Percentiles rank a stretch among this genome's conserved stretches.
phyloP scores from a whole-genome alignment of 2,797 vertebrate genomes.

The Denticeps clupeoides region DNA sequence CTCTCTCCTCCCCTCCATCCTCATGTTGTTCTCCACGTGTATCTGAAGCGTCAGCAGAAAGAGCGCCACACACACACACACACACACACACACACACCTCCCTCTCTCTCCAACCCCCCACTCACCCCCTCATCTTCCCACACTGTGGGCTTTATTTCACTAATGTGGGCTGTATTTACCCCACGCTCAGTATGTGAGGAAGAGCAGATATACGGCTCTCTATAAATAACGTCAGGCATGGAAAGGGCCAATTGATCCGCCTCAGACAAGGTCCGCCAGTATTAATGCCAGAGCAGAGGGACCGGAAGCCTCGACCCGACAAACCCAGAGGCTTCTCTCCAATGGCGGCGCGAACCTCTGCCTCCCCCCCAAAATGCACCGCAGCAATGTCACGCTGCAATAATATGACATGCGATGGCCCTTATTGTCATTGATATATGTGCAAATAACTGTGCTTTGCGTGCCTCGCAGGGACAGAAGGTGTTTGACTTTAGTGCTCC shows the following conservation, averaged over 20 bases:
- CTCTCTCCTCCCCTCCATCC: constrained; percentile 1
- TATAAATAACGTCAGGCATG: constrained; percentile 73
- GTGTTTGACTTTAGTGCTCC: constrained; percentile 38
- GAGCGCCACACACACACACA: constrained; percentile 41
- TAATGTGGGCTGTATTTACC: constrained; percentile 72
- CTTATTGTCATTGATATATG: constrained; percentile 7
- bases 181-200: constrained; percentile 73
- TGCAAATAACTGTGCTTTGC: constrained; percentile 32
- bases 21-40: constrained; percentile 38
- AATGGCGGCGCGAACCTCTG: background rate
- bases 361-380: background rate
- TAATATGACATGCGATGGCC: constrained; percentile 4
- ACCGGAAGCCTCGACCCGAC: constrained; percentile 29
- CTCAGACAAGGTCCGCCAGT: constrained; percentile 40
- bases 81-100: constrained; percentile 45
- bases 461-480: constrained; percentile 33
- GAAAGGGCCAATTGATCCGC: constrained; percentile 76
- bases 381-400: too few species aligned
- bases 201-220: constrained; percentile 65
- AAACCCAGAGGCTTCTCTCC: constrained; percentile 21
- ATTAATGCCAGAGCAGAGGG: constrained; percentile 38
- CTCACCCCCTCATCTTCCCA: constrained; percentile 7
- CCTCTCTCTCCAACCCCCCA: constrained; percentile 25
- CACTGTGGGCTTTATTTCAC: constrained; percentile 38
- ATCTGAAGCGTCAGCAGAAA: constrained; percentile 63